Percentiles rank a stretch among this genome's conserved stretches.
Evolutionary conservation across 2,888 invertebrate genomes (phyloP).

Genomic region (Melipona beecheii): DNA sequence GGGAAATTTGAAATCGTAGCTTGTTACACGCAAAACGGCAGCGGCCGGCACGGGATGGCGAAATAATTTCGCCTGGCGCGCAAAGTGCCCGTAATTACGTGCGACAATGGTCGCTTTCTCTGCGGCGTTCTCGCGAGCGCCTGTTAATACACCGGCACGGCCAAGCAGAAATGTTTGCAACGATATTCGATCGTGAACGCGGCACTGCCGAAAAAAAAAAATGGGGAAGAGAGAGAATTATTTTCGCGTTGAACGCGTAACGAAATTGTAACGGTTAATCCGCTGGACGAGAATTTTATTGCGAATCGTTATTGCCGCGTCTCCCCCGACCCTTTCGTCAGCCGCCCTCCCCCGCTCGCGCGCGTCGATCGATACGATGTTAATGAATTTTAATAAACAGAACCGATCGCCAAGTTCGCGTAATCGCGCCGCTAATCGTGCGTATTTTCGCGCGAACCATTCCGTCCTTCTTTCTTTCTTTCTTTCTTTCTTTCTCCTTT

Average conservation of each 20-base stretch:
- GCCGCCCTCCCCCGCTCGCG: neutral
- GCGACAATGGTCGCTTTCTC: slow-evolving; percentile 12
- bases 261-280: slow-evolving; percentile 41
- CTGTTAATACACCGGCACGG: slow-evolving; percentile 14
- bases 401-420: neutral
- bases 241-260: slow-evolving; percentile 23
- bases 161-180: slow-evolving; percentile 35
- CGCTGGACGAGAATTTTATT: slow-evolving; percentile 33
- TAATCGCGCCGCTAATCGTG: neutral
- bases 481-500: too few relatives aligned
- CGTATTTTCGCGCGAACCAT: neutral
- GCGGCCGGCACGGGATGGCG: neutral
- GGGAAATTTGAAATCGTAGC: neutral
- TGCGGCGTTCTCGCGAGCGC: neutral
- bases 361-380: slow-evolving; percentile 18
- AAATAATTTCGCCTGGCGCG: slow-evolving; percentile 19
- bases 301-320: slow-evolving; percentile 30
- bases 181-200: slow-evolving; percentile 16
- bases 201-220: neutral
- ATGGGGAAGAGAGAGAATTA: slow-evolving; percentile 20
- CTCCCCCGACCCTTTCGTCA: neutral
- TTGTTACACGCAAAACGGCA: neutral
- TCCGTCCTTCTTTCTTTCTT: too few relatives aligned
- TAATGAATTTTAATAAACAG: slow-evolving; percentile 39
- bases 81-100: slow-evolving; percentile 39